Evolutionary conservation across 2,888 invertebrate species (phyloP).

Genomic region (Hypolimnas misippus): DNA sequence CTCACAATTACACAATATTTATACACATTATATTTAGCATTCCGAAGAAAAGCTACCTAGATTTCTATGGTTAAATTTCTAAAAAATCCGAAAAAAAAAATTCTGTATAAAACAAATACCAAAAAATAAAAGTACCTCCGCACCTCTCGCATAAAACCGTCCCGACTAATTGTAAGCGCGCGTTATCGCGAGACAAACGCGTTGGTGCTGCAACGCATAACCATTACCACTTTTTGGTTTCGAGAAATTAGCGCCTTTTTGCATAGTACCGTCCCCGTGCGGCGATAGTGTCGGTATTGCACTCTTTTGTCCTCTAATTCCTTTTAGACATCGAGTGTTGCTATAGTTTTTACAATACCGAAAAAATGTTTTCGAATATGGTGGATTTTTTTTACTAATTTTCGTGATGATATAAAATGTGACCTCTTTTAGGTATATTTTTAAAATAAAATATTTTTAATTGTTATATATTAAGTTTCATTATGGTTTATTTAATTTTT

Average conservation of each 20-base stretch:
- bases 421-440: no score
- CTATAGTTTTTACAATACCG: constrained; percentile 10
- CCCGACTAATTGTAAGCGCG: constrained; percentile 81
- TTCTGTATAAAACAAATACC: neutral
- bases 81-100: no score
- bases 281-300: constrained; percentile 43
- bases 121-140: constrained; percentile 16
- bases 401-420: neutral
- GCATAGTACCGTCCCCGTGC: constrained; percentile 69
- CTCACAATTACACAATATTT: no score
- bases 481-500: no score
- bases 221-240: constrained; percentile 83
- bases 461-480: no score
- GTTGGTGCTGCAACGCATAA: constrained; percentile 78
- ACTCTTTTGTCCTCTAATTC: constrained; percentile 45
- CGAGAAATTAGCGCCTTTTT: constrained; percentile 83
- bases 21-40: no score
- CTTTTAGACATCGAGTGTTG: constrained; percentile 35
- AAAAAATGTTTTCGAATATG: neutral
- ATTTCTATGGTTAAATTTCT: no score
- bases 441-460: no score
- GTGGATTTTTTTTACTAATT: neutral
- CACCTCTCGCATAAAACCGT: constrained; percentile 55
- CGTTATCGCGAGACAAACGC: constrained; percentile 84
- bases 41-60: no score